A percentile compares a stretch with the other conserved stretches of the same genome.
phyloP scores from a whole-genome alignment of 2,113 vertebrate genomes.

The Canis aureus region DNA sequence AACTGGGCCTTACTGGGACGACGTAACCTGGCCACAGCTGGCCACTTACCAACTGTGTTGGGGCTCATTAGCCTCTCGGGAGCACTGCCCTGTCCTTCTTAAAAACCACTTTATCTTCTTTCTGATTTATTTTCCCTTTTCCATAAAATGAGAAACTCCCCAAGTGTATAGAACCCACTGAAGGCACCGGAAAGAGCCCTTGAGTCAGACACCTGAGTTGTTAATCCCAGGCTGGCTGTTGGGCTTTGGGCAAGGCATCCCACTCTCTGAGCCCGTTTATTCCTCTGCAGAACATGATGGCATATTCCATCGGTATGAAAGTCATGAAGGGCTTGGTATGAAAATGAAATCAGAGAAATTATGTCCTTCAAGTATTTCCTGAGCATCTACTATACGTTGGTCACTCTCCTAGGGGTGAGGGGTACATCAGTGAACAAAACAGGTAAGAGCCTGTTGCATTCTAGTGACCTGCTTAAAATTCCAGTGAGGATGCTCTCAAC shows the following conservation, averaged over 20 bases:
- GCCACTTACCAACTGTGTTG: not conserved
- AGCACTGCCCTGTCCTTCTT: not conserved
- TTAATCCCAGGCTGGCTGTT: not conserved
- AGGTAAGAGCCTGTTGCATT: not conserved
- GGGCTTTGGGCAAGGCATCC: not conserved
- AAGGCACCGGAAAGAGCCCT: not conserved
- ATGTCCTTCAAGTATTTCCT: not conserved
- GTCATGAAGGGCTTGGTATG: not conserved
- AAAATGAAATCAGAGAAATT: not conserved
- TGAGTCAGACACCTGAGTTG: not conserved
- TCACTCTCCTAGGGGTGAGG: not conserved
- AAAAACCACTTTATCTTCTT: constrained; percentile 11
- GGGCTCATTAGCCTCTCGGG: not conserved
- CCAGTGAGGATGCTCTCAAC: not conserved
- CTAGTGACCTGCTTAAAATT: not conserved
- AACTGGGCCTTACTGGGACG: not conserved
- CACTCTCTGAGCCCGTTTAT: not conserved
- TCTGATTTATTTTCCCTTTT: not conserved
- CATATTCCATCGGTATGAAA: not conserved
- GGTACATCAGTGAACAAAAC: not conserved
- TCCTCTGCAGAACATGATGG: not conserved
- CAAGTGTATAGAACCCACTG: not conserved
- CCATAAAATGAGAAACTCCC: not conserved
- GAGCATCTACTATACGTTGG: not conserved
- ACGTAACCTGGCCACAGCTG: not conserved